Conservation (phyloP, 2,888 invertebrate species). For the Horisme vitalbata region DNA sequence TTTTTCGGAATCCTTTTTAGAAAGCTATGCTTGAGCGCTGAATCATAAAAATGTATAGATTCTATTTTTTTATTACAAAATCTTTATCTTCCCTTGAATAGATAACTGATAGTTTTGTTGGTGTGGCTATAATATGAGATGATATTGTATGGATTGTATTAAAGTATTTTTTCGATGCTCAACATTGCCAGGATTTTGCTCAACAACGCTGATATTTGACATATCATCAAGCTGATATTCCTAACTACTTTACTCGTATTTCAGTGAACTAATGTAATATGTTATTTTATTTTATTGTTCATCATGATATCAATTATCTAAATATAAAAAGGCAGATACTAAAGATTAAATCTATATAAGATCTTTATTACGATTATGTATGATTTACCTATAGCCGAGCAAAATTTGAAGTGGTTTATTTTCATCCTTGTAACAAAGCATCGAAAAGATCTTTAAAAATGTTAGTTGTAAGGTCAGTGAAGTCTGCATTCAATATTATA, state of each 20-base stretch:
- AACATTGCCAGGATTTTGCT: too few relatives aligned
- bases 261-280: too few relatives aligned
- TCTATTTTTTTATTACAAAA: conserved; percentile 18
- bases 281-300: too few relatives aligned
- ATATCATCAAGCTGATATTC: too few relatives aligned
- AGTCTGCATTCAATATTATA: conserved; percentile 44
- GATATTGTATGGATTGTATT: conserved; percentile 3
- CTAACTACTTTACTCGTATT: too few relatives aligned
- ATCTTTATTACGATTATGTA: too few relatives aligned
- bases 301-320: too few relatives aligned
- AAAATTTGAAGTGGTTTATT: too few relatives aligned
- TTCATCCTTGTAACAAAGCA: conserved; percentile 34
- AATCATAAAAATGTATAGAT: conserved; percentile 9
- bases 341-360: too few relatives aligned
- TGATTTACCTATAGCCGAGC: too few relatives aligned
- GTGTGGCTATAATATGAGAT: conserved; percentile 12
- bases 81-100: conserved; percentile 22
- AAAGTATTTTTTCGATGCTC: conserved; percentile 13
- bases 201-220: too few relatives aligned
- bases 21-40: conserved; percentile 14
- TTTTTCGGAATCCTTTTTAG: background rate
- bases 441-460: conserved; percentile 49
- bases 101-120: conserved; percentile 8
- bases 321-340: too few relatives aligned
- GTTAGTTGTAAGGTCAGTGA: conserved; percentile 56